Evolutionary conservation across 2,113 vertebrate species (phyloP), one percentile per base, ranked within the genome.

Genomic region (Cercocebus atys): DNA sequence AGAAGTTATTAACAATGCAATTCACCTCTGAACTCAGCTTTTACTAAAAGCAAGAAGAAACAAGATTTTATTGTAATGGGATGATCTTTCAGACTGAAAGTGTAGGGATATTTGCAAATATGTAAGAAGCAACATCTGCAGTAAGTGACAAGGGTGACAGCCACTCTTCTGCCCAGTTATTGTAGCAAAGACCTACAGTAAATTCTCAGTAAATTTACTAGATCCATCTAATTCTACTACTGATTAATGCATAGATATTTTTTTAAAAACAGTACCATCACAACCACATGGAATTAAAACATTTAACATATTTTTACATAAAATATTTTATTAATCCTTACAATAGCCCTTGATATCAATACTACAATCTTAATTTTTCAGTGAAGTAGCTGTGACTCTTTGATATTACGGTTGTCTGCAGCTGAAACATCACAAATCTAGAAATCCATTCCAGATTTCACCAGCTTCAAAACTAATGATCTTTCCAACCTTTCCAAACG

Each of bases 401-500:
- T 92, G 64, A 94, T 30, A 16, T 55, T 75, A 95, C 43, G n/a
- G 18, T 52, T 66, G 43, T 78, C 38, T 57, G 22, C 43, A 66
- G 52, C 52, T 18, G 35, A 86, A 96, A 89, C 30, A 97, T 57
- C 61, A 93, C 61, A 95, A 97, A 91, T 64, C 38, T 72, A 88
- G 8, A 93, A 90, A 70, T 87, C 30, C 35, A 75, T 82, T 52
- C 7, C 8, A 47, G 6, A 11, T 43, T 91, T 88, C 96, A 9
- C 32, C 25, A 2, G 43, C 14, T 95, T 93, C 38, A 92, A 93
- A 97, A 95, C 11, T 68, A 94, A 93, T 72, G 61, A 87, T 93
- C n/a, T 90, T 97, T 90, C 79, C 25, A 93, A 70, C 9, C 57
- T 93, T 97, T 95, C 82, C 18, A 83, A 91, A 83, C 27, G 91